phyloP scores from a whole-genome alignment of 2,797 vertebrate genomes.

The Falco columbarius region DNA sequence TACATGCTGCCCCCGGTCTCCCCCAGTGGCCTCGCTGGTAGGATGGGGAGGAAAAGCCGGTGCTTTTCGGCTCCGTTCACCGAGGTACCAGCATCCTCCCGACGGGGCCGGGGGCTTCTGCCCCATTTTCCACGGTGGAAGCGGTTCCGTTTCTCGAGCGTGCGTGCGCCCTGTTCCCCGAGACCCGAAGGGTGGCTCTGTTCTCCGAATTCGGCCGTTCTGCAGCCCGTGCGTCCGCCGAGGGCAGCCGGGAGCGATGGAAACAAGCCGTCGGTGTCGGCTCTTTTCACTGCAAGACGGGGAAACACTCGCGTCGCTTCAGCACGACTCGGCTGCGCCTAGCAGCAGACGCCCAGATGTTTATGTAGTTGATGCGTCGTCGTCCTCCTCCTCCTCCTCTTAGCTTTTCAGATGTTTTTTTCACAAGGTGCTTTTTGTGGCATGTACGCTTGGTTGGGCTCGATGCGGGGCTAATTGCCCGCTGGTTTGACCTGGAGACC shows the following conservation, averaged over 20 bases:
- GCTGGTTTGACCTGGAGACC: neutral
- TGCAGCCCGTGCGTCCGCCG: neutral
- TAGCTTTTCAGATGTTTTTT: neutral
- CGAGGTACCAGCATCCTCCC: neutral
- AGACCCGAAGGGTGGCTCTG: neutral
- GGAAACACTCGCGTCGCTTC: neutral
- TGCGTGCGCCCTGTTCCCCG: neutral
- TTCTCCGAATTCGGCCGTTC: neutral
- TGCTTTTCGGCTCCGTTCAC: neutral
- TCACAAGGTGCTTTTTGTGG: neutral
- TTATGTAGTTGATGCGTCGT: neutral
- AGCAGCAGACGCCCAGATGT: conserved; percentile 3
- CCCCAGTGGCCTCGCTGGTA: conserved; percentile 9
- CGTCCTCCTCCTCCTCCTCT: neutral
- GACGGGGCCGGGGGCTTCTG: neutral
- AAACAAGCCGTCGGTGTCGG: neutral
- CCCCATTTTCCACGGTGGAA: too few species aligned
- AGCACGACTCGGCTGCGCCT: neutral
- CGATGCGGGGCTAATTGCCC: neutral
- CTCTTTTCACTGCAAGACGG: neutral
- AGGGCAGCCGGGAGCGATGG: neutral
- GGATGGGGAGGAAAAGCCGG: neutral
- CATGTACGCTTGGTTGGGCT: neutral
- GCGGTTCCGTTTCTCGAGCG: neutral
- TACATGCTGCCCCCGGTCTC: conserved; percentile 60